Base-by-base conservation (phyloP, 1,140 invertebrate species). In the Lepidostoma basale region DNA sequence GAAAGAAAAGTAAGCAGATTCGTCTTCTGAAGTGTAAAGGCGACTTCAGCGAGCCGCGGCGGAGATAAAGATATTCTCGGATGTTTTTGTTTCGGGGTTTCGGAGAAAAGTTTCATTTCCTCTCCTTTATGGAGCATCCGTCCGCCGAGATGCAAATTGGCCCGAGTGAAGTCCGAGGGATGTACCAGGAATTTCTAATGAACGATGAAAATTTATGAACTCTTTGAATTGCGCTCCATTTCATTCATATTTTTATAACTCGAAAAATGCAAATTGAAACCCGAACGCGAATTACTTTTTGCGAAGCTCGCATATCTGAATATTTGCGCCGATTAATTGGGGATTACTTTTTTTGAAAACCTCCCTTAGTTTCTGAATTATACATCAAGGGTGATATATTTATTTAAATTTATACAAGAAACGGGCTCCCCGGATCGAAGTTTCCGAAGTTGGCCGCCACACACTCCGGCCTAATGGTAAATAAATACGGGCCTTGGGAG, bases 361-460 rank as follows among this genome's bases (percentile, higher is more conserved):
- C 56, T n/a, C 18, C 56, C 23, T 40, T 42, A 42, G 56, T 60
- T 60, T 60, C 20, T 40, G 39, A 60, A 60, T 60, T 40, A 60
- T 60, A 60, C 56, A 40, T 60, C 22, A 22, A 16, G 39, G 56
- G 56, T 36, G 44, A 42, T 36, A 56, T 67, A 67, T 67, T 67
- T 67, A 67, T 67, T 67, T 67, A 67, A 67, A 67, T 67, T 67
- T 67, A 67, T 67, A 67, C 65, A 60, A 49, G 56, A 49, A 60
- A 22, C 30, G 30, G 52, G 52, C 52, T 36, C 14, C 22, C 36
- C 16, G n/a, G 52, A 56, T 14, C 52, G 4, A 30, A 60, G 36
- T 42, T 42, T 22, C 12, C 36, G 10, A 25, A 60, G 65, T 67
- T 59, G 18, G 54, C 49, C 26, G 25, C 8, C 60, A 23, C 60